Base-by-base conservation (phyloP, 2,888 invertebrate genomes). In the Agrypnus murinus region DNA sequence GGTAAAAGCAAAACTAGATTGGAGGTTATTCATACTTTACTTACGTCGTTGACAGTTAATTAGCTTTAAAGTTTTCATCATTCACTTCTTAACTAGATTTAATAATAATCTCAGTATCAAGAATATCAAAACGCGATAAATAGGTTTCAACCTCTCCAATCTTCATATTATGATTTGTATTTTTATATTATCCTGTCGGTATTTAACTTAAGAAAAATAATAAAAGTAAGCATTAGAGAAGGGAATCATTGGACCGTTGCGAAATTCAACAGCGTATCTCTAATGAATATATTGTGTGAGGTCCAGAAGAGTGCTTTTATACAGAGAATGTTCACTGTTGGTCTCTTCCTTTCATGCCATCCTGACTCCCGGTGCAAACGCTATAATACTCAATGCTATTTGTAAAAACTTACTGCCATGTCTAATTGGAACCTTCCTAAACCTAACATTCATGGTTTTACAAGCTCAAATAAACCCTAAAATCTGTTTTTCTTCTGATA, bases 261-360 rank as follows among this genome's bases (percentile, higher is more conserved):
- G 77, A 83, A 82, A 83, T 82, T 81, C 80, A 80, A 81, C 82
- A 83, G 80, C 80, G 73, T 75, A 78, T 77, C 80, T 81, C 81
- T 83, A 82, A 83, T 82, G 83, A 82, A 74, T 77, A 78, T 82
- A 79, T 81, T 81, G 82, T 82, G 82, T 81, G 82, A 77, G 82
- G 81, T 81, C 82, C 69, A 60, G 25, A 25, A 25, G 25, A 25
- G 43, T 55, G 58, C 57, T 63, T 64, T 25, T 25, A 25, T 25
- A n/a, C 5, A 25, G 2, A 69, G 62, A 60, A 69, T 69, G 57
- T 34, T 67, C 53, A 46, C 25, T 36, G 69, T 5, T 25, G 32
- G 32, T 50, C 53, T 66, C 34, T 69, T 25, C 25, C 32, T 69
- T 69, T 69, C 69, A 65, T 48, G 59, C 48, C 59, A 36, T 69